Evolutionary conservation across 2,797 vertebrate genomes (phyloP).

Genomic region (Bradypodion pumilum): DNA sequence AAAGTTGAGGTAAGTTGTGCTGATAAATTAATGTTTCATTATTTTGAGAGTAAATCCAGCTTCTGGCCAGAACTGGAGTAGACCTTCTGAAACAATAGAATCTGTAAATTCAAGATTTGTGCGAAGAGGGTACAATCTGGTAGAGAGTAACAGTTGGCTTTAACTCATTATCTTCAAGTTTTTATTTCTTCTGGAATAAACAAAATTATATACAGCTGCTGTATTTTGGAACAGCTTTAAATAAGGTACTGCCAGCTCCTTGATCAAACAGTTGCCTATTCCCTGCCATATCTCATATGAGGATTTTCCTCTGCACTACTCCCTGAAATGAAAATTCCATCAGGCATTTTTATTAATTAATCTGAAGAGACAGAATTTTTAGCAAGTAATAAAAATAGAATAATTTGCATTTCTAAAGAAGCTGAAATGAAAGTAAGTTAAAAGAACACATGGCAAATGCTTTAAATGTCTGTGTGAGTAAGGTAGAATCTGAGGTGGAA

Average conservation of each 20-base stretch:
- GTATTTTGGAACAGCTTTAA: not conserved
- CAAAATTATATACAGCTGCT: not conserved
- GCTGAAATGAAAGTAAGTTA: not conserved
- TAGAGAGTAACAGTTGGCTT: too few relatives aligned
- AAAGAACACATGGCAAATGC: not conserved
- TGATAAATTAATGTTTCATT: not conserved
- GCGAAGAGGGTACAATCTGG: too few relatives aligned
- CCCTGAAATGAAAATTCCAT: not conserved
- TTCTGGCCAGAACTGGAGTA: too few relatives aligned
- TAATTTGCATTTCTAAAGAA: not conserved
- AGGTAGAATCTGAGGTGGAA: not conserved
- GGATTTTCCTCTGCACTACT: not conserved
- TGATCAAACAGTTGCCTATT: not conserved
- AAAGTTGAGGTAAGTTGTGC: constrained; percentile 90
- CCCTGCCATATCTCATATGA: not conserved
- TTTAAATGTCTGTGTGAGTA: not conserved
- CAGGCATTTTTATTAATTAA: not conserved
- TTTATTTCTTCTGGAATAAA: not conserved
- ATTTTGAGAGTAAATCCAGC: too few relatives aligned
- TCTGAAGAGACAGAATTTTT: not conserved
- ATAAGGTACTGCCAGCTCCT: not conserved
- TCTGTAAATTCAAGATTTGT: too few relatives aligned
- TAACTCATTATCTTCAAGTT: not conserved
- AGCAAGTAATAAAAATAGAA: not conserved
- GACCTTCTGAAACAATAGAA: too few relatives aligned